Base-by-base conservation (phyloP, 2,113 vertebrate species). In the Barnardius zonarius region DNA sequence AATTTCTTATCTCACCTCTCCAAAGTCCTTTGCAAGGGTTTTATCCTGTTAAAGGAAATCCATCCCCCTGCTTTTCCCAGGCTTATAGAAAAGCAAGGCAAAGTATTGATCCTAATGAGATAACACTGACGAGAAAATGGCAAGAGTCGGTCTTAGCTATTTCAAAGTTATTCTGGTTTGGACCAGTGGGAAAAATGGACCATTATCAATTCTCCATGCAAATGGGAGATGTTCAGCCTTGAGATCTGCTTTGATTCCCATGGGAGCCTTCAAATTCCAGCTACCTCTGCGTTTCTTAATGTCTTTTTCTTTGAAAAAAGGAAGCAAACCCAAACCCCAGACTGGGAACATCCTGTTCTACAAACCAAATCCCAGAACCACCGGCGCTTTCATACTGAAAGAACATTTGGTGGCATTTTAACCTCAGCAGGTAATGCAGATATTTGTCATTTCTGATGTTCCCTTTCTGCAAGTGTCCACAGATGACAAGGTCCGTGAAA, bases 401-500 rank as follows among this genome's bases (percentile, higher is more conserved):
- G 92, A 89, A 68, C 94, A 93, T 96, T 96, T 76, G 76, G 84
- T 93, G 92, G 96, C 94, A 95, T 97, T 97, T 97, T 95, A 97
- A 96, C 95, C 96, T 95, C 74, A 3, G 87, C 81, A 96, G 93
- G 91, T 96, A 96, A 97, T 96, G 94, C 79, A 93, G 96, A 93
- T 96, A 96, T 97, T 97, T 97, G 96, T 97, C 95, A 96, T 96
- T 95, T 90, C 91, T 92, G 88, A 97, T 97, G 91, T 97, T 94
- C 77, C 89, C 80, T 96, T 95, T 92, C 95, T 96, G 80, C 80
- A 83, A 74, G 88, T 87, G 89, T 95, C 96, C 96, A 77, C 93
- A 96, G 93, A 96, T 96, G 96, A 97, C 61, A 31, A 94, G 96
- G 95, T 93, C 96, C 87, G 68, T 97, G 97, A 97, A 97, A 97